Evolutionary conservation across 2,113 vertebrate species (phyloP), one percentile per base, ranked within the genome.

Genomic region (Sclerurus mexicanus): DNA sequence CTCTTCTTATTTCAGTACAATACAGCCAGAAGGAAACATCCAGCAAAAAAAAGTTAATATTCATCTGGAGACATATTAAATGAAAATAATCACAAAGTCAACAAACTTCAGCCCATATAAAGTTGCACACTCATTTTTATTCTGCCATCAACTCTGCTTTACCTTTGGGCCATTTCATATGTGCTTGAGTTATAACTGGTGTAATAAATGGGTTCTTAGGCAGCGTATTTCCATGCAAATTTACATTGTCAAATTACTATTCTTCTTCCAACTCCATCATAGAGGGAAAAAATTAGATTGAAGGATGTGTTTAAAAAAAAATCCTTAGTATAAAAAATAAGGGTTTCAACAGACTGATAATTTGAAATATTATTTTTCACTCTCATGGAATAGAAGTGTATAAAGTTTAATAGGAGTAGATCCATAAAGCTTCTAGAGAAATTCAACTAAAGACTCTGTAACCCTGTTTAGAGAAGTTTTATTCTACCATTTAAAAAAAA

Each of bases 201-300:
- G 60, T 88, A 93, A 95, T 94, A 95, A 94, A 95, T 94, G 77
- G 44, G 56, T 63, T 87, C 72, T 95, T 93, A 96, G 80, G 85
- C 83, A 94, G 69, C 49, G 76, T 79, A 94, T 96, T 92, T 95
- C 95, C 91, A 94, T 96, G 93, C 80, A 93, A 96, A 96, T 93
- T 87, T 92, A 89, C 73, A 88, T 64, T 90, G 73, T 73, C 84
- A 92, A 94, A 94, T 96, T 89, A 75, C 76, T 85, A 75, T 82
- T 85, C 76, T 94, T 90, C 81, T 92, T 90, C 58, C 88, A 92
- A 42, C 62, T 90, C 73, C 58, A 94, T 75, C 83, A 47, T 2
- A 62, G 69, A 69, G 63, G 47, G 40, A 69, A 95, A 82, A 73
- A 93, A 91, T 89, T 73, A 92, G 82, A 90, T 81, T 75, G 88